Base-by-base conservation (phyloP, 2,113 vertebrate species). In the Zootoca vivipara region DNA sequence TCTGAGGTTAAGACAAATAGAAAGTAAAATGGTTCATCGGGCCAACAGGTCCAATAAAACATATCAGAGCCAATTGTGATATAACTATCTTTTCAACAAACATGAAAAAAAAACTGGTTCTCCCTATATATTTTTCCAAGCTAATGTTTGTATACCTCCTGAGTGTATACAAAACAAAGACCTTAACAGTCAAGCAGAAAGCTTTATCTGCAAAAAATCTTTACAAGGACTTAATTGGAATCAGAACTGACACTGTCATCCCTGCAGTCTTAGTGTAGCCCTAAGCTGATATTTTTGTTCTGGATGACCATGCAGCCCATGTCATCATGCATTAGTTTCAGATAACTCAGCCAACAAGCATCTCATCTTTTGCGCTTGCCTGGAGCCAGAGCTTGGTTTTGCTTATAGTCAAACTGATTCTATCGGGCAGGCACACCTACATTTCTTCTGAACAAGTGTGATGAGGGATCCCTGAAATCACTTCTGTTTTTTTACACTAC, bases 221-320 rank as follows among this genome's bases (percentile, higher is more conserved):
- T 3, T 81, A 88, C 83, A 83, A 33, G 87, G 91, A 35, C 85
- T 79, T 81, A 88, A 87, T 0, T 70, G 90, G 78, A 87, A 93
- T 84, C 40, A 0, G 35, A 93, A 83, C 80, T 89, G 95, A 93
- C 87, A 5, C 3, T 0, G 58, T 69, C 92, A 92, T 89, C 10
- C 73, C 92, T 73, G 82, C 67, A 30, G 77, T 89, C 90, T 73
- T 30, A 2, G 13, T 0, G 22, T 2, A 86, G 85, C 93, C 91
- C 89, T 18, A 46, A 95, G 95, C 94, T 64, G 3, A 75, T 90
- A 42, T 89, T 80, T 90, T 72, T 79, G 28, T 58, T 91, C 90
- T 28, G 86, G 93, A 95, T 94, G 92, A 92, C 95, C 93, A 85
- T 78, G 91, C 94, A 95, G 93, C 28, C 84, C 89, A 22, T n/a